Evolutionary conservation across 2,888 invertebrate genomes (phyloP), one percentile per base, ranked within the genome.

Genomic region (Glaucopsyche alexis): DNA sequence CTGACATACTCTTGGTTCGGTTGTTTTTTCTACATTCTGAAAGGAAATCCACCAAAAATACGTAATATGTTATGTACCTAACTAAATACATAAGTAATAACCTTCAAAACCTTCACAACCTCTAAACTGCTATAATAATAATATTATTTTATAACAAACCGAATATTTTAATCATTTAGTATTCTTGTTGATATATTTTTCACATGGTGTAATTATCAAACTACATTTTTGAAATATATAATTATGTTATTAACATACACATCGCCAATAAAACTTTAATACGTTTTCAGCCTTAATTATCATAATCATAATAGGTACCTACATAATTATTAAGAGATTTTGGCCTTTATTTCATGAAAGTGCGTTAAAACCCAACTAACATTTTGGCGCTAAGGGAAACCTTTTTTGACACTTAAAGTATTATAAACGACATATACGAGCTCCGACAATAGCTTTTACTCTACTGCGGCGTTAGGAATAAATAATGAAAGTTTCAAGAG

Each of bases 101-200:
- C n/a, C n/a, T n/a, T n/a, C n/a, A 19, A 19, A 13, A 60, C 60
- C 60, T 60, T 2, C 29, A 9, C 55, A 19, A 55, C 55, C 55
- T 55, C 60, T 60, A 60, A 60, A 19, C 11, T 60, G 13, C 29
- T 1, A 11, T 29, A 60, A 60, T 60, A 60, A 29, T 29, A 60
- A 60, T 60, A 55, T 55, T 55, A 13, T 60, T 60, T 60, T 60
- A 60, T 29, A 60, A 29, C 29, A 13, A 60, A 38, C 60, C 60
- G 29, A 60, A 60, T 60, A 60, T 7, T 29, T 29, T 19, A 14
- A 29, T 19, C 9, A 19, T 60, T 60, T 60, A 29, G 11, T 60
- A 60, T 60, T 60, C 19, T 13, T 19, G 11, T 29, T 60, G 19
- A 55, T 29, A 60, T 60, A 29, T 60, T 60, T 60, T 60, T 60